Percentiles rank a stretch among this genome's conserved stretches.
These are phyloP conservation scores for Thecocarcelia acutangulata DNA, from an alignment of 2,888 invertebrate species.

Conservation along the genomic window DNA sequence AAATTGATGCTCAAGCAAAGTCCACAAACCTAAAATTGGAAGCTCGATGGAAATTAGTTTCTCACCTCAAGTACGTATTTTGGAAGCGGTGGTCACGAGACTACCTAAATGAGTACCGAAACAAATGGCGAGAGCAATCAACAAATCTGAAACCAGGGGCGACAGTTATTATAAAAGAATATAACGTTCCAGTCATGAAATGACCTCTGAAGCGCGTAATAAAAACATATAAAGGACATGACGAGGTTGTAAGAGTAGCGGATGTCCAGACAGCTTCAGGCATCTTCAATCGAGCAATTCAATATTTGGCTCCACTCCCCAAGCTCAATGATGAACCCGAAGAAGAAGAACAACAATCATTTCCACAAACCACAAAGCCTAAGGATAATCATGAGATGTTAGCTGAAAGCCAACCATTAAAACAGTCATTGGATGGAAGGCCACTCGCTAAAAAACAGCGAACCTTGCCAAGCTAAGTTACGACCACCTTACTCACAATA, in stretches of 20 bases:
- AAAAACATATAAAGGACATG: neutral
- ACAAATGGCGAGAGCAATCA: slow-evolving; percentile 58
- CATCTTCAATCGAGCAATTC: neutral
- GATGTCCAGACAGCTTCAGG: slow-evolving; percentile 9
- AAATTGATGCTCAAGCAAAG: slow-evolving; percentile 10
- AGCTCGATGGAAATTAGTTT: slow-evolving; percentile 53
- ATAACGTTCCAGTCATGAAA: slow-evolving; percentile 15
- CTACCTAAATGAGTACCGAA: slow-evolving; percentile 43
- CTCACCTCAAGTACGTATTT: slow-evolving; percentile 59
- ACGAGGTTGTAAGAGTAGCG: slow-evolving; percentile 12
- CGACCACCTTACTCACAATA: neutral
- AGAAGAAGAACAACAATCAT: neutral
- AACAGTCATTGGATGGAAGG: neutral
- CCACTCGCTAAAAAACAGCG: slow-evolving; percentile 4
- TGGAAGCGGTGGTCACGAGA: slow-evolving; percentile 62
- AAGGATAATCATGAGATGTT: neutral
- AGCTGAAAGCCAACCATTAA: neutral
- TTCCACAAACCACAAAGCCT: neutral
- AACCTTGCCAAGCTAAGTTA: neutral
- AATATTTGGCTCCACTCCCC: slow-evolving; percentile 1
- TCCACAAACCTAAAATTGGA: slow-evolving; percentile 17
- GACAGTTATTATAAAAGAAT: neutral
- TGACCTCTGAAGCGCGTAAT: slow-evolving; percentile 5
- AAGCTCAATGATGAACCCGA: slow-evolving; percentile 18
- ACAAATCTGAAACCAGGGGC: slow-evolving; percentile 8